Evolutionary conservation across 2,888 invertebrate genomes (phyloP).

Genomic region (Neria commutata): DNA sequence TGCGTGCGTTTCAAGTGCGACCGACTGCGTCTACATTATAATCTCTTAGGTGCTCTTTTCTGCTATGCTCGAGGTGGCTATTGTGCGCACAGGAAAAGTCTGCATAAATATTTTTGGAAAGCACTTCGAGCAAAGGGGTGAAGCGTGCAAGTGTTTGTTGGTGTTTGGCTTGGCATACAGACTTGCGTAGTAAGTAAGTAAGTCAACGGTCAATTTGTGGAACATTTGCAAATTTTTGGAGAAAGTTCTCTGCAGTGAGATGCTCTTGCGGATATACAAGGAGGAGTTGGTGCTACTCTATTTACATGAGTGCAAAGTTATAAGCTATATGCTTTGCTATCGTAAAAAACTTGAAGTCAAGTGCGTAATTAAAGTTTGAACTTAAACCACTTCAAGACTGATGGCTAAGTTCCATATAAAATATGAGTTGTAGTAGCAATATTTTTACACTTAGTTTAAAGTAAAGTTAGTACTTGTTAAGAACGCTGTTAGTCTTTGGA

Average conservation of each 20-base stretch:
- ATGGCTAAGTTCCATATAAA: neutral
- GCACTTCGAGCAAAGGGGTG: neutral
- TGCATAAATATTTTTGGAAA: conserved; percentile 2
- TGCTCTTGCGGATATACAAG: conserved; percentile 12
- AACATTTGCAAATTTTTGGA: conserved; percentile 40
- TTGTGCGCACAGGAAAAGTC: conserved; percentile 5
- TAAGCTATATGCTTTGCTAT: neutral
- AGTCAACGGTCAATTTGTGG: conserved; percentile 49
- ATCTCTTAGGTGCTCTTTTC: neutral
- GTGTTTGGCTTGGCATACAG: neutral
- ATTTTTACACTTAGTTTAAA: no score
- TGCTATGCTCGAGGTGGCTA: neutral
- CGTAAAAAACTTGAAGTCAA: neutral
- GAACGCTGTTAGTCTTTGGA: no score
- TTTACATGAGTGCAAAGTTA: neutral
- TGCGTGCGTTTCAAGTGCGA: conserved; percentile 2
- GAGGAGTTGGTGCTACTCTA: neutral
- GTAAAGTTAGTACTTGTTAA: no score
- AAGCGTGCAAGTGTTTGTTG: neutral
- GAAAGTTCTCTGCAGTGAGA: conserved; percentile 8
- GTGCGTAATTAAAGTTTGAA: neutral
- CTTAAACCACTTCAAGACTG: neutral
- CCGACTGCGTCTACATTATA: neutral
- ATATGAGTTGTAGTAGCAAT: neutral
- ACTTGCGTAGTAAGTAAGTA: conserved; percentile 24